Base-by-base conservation (phyloP, 2,888 invertebrate genomes). In the Rapana venosa region DNA sequence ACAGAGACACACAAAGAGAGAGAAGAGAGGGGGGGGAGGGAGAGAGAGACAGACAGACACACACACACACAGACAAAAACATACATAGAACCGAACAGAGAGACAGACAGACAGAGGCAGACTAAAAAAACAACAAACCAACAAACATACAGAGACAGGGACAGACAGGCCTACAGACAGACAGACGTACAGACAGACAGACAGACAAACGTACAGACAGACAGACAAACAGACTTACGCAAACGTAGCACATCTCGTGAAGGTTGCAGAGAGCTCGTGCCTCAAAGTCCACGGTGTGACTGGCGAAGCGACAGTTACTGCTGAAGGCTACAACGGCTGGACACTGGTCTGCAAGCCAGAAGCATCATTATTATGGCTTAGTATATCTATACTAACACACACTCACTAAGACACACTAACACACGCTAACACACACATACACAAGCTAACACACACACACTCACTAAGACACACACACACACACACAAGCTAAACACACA, bases 181-280 rank as follows among this genome's bases (percentile, higher is more conserved):
- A 58, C 61, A 86, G 30, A 87, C 74, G 77, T n/a, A 77, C 74
- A 87, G 83, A 79, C 83, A 74, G 66, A 26, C n/a, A 88, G n/a
- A 58, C 36, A 79, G 15, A 17, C 56, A 74, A 26, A 13, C 74
- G 26, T 6, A 70, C 74, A 74, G 26, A 88, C 30, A 61, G 61
- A 81, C 32, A 26, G 32, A 61, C 26, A 81, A 13, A 81, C 5
- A 61, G 26, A 77, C 94, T 93, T 93, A 95, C 95, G 85, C 95
- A 95, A 5, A 92, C 92, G 85, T 95, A 94, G 89, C 95, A 95
- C 89, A 94, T 90, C 88, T 94, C 94, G 77, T 95, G 94, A 56
- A 94, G 90, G 88, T 93, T 93, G 88, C 95, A 95, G 35, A 95
- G 92, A 13, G 92, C 93, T 81, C 94, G 91, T 2, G 94, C 94